These are phyloP conservation scores for Falco columbarius DNA, from an alignment of 2,797 vertebrate genomes.

Conservation along the genomic window DNA sequence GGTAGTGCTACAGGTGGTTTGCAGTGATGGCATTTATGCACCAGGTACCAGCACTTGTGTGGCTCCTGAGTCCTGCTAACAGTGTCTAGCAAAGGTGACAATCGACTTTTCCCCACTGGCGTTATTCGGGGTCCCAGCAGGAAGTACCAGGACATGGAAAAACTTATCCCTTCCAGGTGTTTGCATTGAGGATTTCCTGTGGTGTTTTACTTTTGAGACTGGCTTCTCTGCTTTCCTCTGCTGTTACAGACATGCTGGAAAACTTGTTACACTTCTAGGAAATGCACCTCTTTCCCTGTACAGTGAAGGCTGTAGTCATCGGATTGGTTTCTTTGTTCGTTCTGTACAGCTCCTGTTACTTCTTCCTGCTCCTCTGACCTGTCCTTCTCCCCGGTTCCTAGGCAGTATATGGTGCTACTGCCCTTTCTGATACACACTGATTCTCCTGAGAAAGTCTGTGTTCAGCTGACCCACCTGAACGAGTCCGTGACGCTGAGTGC, in stretches of 20 bases:
- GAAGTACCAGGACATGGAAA: background rate
- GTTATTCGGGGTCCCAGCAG: background rate
- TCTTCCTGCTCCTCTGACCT: background rate
- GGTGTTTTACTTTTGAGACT: background rate
- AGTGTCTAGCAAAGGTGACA: background rate
- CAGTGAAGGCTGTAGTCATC: background rate
- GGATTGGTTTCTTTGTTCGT: background rate
- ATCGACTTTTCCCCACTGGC: fast-evolving
- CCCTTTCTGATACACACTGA: slow-evolving; percentile 9
- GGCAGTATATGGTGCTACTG: slow-evolving; percentile 72
- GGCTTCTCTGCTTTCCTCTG: background rate
- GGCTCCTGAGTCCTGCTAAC: background rate
- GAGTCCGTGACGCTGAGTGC: slow-evolving; percentile 69
- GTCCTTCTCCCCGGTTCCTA: background rate
- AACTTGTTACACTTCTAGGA: background rate
- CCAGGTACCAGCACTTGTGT: background rate
- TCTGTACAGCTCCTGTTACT: background rate
- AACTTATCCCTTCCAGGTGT: background rate
- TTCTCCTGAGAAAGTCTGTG: slow-evolving; percentile 56
- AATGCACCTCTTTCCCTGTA: background rate
- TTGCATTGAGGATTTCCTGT: background rate
- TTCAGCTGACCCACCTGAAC: slow-evolving; percentile 72
- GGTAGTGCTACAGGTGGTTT: fast-evolving
- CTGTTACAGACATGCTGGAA: background rate
- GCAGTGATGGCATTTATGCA: background rate